These are phyloP conservation scores for Nycticebus coucang DNA, from an alignment of 2,113 vertebrate species.

Conservation along the genomic window DNA sequence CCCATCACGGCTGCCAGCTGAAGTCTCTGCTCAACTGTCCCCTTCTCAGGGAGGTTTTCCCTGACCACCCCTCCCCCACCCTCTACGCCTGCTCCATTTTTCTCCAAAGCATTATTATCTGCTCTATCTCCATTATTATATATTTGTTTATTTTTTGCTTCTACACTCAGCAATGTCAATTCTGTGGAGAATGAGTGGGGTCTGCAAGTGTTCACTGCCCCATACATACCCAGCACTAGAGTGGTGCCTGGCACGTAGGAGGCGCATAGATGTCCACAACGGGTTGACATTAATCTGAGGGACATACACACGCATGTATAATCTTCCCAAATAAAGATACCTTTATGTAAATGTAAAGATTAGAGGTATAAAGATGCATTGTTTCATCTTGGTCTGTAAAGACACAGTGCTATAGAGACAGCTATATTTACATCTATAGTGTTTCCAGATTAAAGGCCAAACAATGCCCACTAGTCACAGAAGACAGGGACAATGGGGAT, in stretches of 20 bases:
- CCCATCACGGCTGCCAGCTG: background rate
- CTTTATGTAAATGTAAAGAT: constrained; percentile 58
- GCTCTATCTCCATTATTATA: background rate
- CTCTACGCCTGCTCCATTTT: background rate
- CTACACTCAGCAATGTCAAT: background rate
- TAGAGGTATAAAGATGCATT: constrained; percentile 57
- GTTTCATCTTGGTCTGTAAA: constrained; percentile 57
- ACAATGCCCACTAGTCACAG: constrained; percentile 75
- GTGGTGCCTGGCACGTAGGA: constrained; percentile 68
- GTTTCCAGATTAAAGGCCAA: constrained; percentile 71
- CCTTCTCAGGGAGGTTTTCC: background rate
- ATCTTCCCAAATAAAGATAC: constrained; percentile 52
- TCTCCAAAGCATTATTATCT: fast-evolving
- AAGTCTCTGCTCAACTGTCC: background rate
- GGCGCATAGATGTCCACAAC: background rate
- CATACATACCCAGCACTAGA: background rate
- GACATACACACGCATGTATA: constrained; percentile 2
- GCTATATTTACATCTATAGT: constrained; percentile 65
- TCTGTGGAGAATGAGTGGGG: background rate
- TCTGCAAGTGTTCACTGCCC: background rate
- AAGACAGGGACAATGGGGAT: constrained; percentile 68
- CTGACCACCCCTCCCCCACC: fast-evolving
- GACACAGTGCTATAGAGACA: constrained; percentile 66
- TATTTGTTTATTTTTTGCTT: background rate
- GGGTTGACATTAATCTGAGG: background rate